Evolutionary conservation across 2,888 invertebrate species (phyloP).

Genomic region (Corythucha ciliata): DNA sequence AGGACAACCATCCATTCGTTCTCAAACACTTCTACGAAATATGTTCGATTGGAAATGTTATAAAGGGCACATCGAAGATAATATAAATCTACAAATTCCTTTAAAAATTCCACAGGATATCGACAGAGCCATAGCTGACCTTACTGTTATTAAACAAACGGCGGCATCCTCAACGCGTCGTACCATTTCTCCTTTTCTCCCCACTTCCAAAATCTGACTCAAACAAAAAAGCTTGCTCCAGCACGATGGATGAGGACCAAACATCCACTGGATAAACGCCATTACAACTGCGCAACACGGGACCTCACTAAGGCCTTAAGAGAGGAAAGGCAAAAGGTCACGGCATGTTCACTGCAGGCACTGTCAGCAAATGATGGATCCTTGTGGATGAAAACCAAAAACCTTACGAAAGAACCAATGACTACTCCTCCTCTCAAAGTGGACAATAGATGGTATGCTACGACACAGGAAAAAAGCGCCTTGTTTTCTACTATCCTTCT

Average conservation of each 20-base stretch:
- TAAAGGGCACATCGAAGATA: background rate
- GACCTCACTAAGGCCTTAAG: background rate
- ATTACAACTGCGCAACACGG: background rate
- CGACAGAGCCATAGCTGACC: background rate
- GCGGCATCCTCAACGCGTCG: background rate
- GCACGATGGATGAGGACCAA: background rate
- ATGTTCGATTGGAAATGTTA: background rate
- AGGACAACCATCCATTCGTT: background rate
- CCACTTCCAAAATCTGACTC: background rate
- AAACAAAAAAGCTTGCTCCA: background rate
- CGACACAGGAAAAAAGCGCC: background rate
- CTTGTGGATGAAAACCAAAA: background rate
- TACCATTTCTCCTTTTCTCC: background rate
- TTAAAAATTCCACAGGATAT: background rate
- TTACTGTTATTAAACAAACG: background rate
- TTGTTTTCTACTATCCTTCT: background rate
- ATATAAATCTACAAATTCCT: background rate
- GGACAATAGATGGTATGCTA: background rate
- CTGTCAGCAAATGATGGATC: background rate
- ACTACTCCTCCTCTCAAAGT: background rate
- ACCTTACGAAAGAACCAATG: background rate
- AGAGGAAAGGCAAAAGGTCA: background rate
- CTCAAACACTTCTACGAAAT: background rate
- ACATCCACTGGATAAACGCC: constrained; percentile 1
- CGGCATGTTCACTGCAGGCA: background rate